Conservation (phyloP, 2,797 vertebrate genomes). For the Chromis chromis region DNA sequence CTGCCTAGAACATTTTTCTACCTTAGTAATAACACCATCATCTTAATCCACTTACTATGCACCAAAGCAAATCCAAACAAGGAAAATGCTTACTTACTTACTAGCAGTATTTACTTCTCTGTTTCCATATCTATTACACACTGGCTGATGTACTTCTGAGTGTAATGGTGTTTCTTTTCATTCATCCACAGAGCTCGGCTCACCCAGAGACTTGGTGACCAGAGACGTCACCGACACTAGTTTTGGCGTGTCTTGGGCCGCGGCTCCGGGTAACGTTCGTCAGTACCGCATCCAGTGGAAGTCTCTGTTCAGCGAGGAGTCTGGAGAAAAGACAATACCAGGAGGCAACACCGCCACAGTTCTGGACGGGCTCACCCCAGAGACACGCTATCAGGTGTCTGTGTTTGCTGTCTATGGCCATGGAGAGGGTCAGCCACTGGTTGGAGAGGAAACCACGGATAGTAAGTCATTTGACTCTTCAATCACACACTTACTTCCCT, state of each 20-base stretch:
- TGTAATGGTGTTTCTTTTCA: constrained; percentile 11
- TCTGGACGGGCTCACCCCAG: constrained; percentile 91
- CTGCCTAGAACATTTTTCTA: constrained; percentile 17
- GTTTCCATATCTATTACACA: background rate
- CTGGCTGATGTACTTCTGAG: background rate
- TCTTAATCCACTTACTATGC: constrained; percentile 23
- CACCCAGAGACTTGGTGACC: constrained; percentile 91
- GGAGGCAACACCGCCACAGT: constrained; percentile 88
- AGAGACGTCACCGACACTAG: constrained; percentile 94
- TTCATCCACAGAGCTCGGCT: constrained; percentile 88
- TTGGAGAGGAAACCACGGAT: constrained; percentile 94
- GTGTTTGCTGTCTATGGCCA: constrained; percentile 91
- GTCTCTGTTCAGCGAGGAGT: constrained; percentile 90
- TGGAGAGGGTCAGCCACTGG: constrained; percentile 91
- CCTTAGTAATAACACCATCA: background rate
- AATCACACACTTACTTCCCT: constrained; percentile 1
- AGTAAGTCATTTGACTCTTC: constrained; percentile 84
- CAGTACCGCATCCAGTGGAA: constrained; percentile 92
- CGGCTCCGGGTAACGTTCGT: constrained; percentile 92
- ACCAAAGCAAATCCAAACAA: constrained; percentile 18
- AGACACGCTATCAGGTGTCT: constrained; percentile 95
- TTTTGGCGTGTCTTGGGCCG: constrained; percentile 90
- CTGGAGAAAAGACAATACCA: constrained; percentile 89
- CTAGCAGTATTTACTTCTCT: constrained; percentile 7
- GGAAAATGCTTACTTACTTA: background rate